A percentile compares a stretch with the other conserved stretches of the same genome.
These are phyloP conservation scores for Galeopsomyia nigrocyanea DNA, from an alignment of 2,888 invertebrate species.

Conservation along the genomic window DNA sequence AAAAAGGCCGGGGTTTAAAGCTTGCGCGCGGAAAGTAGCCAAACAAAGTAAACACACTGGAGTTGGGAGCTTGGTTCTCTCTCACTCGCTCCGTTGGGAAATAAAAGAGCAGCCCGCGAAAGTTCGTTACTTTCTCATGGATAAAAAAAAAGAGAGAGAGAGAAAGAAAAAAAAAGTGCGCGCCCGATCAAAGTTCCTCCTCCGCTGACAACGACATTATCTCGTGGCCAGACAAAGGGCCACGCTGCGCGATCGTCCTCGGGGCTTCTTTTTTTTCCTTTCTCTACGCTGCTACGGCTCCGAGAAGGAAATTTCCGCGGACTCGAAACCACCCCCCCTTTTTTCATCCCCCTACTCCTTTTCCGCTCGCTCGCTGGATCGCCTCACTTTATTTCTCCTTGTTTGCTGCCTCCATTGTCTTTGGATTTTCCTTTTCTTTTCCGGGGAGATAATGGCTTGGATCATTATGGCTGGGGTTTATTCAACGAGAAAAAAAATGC, in stretches of 20 bases:
- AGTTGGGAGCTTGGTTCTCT: too few relatives aligned
- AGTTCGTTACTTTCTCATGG: constrained; percentile 32
- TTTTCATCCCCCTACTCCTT: neutral
- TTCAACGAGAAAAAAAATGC: too few relatives aligned
- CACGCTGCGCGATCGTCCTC: constrained; percentile 10
- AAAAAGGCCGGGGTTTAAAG: too few relatives aligned
- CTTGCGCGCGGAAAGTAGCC: too few relatives aligned
- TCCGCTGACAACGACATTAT: constrained; percentile 45
- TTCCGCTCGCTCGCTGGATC: constrained; percentile 3
- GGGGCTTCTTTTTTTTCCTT: constrained; percentile 9
- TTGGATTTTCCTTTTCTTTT: too few relatives aligned
- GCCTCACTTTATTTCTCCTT: constrained; percentile 5
- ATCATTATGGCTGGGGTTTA: too few relatives aligned
- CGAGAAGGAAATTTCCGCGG: constrained; percentile 2
- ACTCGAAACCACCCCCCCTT: neutral
- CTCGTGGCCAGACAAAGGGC: constrained; percentile 31
- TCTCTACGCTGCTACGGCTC: constrained; percentile 5
- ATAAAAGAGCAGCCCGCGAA: constrained; percentile 13
- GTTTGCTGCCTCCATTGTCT: too few relatives aligned
- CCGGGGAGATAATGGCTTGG: too few relatives aligned
- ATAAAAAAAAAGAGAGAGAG: too few relatives aligned
- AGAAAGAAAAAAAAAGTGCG: constrained; percentile 25
- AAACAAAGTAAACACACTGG: too few relatives aligned
- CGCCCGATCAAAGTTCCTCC: constrained; percentile 43
- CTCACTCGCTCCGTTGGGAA: neutral